Conservation (phyloP, 2,797 vertebrate genomes). For the Amblyraja radiata region DNA sequence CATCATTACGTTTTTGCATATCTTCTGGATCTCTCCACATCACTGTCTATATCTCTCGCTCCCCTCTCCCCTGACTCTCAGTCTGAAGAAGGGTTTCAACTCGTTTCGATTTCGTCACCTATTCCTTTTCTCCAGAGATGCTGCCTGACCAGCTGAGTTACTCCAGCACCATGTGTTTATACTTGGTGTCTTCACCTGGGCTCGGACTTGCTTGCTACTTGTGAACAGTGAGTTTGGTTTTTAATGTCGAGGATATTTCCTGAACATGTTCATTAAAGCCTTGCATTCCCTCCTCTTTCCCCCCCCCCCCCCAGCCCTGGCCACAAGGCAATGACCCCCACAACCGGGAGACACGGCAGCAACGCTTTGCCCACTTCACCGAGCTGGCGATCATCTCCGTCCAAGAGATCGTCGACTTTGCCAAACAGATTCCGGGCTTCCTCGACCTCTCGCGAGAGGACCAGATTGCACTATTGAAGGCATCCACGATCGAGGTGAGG, state of each 20-base stretch:
- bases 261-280: neutral
- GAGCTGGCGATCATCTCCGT: conserved; percentile 58
- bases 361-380: conserved; percentile 56
- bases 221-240: too few species aligned
- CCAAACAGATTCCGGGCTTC: conserved; percentile 57
- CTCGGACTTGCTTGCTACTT: neutral
- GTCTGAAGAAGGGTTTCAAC: too few species aligned
- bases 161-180: too few species aligned
- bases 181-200: neutral
- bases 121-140: too few species aligned
- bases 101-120: too few species aligned
- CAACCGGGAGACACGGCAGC: conserved; percentile 54
- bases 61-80: too few species aligned
- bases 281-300: neutral
- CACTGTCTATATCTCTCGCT: too few species aligned
- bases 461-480: conserved; percentile 53
- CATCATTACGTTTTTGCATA: too few species aligned
- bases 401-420: conserved; percentile 57
- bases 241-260: neutral
- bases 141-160: too few species aligned
- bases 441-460: conserved; percentile 53
- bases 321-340: conserved; percentile 55
- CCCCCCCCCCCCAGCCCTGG: conserved; percentile 49
- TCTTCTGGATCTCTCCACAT: too few species aligned
- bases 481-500: conserved; percentile 51